phyloP scores from a whole-genome alignment of 2,888 invertebrate genomes.

The Andrena praecox region DNA sequence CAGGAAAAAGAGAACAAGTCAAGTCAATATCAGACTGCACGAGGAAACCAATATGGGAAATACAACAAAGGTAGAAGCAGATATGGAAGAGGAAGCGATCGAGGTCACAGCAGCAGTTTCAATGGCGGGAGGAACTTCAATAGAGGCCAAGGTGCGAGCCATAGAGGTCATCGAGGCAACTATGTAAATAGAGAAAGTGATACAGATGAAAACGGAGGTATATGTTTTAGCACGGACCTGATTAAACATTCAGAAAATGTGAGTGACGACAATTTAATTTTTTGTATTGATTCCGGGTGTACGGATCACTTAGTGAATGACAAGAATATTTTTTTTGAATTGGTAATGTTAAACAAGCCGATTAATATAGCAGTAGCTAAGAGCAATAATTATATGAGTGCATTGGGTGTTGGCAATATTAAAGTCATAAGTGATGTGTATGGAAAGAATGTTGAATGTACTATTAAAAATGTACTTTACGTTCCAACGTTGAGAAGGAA shows the following conservation, averaged over 20 bases:
- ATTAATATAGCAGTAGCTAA: constrained; percentile 29
- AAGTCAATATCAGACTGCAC: background rate
- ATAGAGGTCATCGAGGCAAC: background rate
- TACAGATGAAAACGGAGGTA: background rate
- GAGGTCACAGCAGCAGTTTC: too few relatives aligned
- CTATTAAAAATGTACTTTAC: background rate
- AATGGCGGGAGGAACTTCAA: too few relatives aligned
- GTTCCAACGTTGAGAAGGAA: constrained; percentile 16
- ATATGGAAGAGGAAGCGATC: too few relatives aligned
- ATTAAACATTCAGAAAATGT: background rate
- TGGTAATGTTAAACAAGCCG: constrained; percentile 12
- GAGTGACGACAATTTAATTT: background rate
- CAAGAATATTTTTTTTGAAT: constrained; percentile 8
- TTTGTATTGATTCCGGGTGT: constrained; percentile 34
- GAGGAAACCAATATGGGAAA: background rate
- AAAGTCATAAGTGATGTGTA: background rate
- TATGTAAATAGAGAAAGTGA: background rate
- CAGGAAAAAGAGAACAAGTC: background rate
- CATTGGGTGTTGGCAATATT: constrained; percentile 5
- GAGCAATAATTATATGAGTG: constrained; percentile 7
- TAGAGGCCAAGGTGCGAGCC: too few relatives aligned
- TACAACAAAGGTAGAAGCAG: too few relatives aligned
- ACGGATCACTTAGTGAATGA: constrained; percentile 32
- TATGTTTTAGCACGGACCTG: background rate
- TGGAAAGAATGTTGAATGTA: background rate